Conservation (phyloP, 2,113 vertebrate genomes). For the Grammomys surdaster region DNA sequence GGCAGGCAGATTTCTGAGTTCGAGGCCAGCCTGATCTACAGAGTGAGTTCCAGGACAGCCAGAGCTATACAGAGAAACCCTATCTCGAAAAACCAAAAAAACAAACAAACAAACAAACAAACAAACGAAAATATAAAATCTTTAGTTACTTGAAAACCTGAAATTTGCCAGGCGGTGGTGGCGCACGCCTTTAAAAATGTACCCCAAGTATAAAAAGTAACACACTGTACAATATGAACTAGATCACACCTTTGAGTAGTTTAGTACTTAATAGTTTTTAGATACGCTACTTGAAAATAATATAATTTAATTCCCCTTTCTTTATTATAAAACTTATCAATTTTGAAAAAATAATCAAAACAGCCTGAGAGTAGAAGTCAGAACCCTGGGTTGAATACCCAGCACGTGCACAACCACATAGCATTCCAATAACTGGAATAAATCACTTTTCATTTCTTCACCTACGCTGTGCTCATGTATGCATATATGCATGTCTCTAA, state of each 20-base stretch:
- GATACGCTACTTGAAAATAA: constrained; percentile 31
- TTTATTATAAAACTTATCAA: constrained; percentile 37
- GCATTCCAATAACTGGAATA: constrained; percentile 37
- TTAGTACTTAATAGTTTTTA: constrained; percentile 39
- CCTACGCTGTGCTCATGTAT: background rate
- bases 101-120: too few relatives aligned
- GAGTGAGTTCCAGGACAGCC: too few relatives aligned
- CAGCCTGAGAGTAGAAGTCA: background rate
- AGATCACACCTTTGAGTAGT: background rate
- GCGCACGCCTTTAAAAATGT: too few relatives aligned
- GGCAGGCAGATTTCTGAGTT: too few relatives aligned
- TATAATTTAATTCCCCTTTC: constrained; percentile 5
- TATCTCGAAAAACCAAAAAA: too few relatives aligned
- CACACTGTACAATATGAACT: background rate
- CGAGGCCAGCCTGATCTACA: too few relatives aligned
- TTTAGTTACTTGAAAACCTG: constrained; percentile 34
- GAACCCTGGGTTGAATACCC: background rate
- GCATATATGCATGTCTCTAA: background rate
- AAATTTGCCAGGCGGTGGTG: too few relatives aligned
- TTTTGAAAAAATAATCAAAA: background rate
- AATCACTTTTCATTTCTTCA: constrained; percentile 38
- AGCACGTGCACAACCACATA: background rate
- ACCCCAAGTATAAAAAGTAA: constrained; percentile 36
- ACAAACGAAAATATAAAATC: constrained; percentile 4
- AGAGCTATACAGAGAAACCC: too few relatives aligned